Evolutionary conservation across 2,888 invertebrate genomes (phyloP), one percentile per base, ranked within the genome.

Genomic region (Xanthorhoe designata): DNA sequence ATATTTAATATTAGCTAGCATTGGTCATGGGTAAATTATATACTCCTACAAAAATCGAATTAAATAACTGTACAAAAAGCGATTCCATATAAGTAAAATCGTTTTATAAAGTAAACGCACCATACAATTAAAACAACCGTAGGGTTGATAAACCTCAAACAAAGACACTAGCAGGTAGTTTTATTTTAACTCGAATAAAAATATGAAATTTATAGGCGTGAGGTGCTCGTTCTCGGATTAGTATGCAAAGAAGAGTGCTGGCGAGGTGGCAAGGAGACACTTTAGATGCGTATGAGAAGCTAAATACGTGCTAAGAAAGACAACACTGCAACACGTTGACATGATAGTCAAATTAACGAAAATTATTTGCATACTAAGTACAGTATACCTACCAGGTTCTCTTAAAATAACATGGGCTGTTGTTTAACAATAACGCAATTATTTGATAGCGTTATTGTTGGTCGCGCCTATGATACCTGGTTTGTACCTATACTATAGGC

Each of bases 201-300:
- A 77, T 79, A 80, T 78, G 67, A 78, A 71, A 78, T 79, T 79
- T 78, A 78, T 78, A 75, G 75, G 72, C 75, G 71, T 70, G 68
- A 71, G 71, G 71, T 74, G 75, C 74, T 64, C 61, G 65, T 66
- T 66, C 66, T 58, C 35, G 70, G 66, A 87, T 92, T 91, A 88
- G 90, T 91, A 92, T 92, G 89, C 92, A 86, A 85, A 84, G 60
- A 55, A 45, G 35, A 29, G 81, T 79, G 68, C 77, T 73, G 72
- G 77, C 79, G 88, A 92, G 90, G 92, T 92, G 92, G 87, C 90
- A 87, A 92, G 83, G 77, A 83, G 76, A 73, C 78, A 76, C 91
- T 92, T 92, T 82, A 70, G 80, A 91, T 92, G 91, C 92, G 84
- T 74, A 74, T 70, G 72, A 79, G 84, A 82, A 76, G 67, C 72